Conservation (phyloP, 2,888 invertebrate species). For the Taphrorychus bicolor region DNA sequence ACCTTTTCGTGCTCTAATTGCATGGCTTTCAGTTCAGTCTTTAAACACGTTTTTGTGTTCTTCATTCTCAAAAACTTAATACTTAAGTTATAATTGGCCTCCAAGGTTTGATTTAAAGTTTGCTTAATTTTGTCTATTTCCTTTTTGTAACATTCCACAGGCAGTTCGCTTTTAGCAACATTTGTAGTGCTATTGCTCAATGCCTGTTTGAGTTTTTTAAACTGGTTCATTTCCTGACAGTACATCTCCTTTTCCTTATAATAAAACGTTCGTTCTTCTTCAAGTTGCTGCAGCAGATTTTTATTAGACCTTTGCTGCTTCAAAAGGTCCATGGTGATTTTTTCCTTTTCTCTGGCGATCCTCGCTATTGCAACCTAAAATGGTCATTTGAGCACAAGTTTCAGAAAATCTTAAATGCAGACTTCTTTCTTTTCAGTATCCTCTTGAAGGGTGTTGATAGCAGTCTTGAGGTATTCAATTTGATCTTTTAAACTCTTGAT, state of each 20-base stretch:
- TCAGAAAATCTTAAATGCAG: background rate
- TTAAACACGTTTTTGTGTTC: constrained; percentile 56
- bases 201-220: constrained; percentile 53
- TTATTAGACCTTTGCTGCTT: constrained; percentile 61
- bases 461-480: constrained; percentile 60
- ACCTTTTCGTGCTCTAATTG: constrained; percentile 54
- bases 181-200: constrained; percentile 45
- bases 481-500: constrained; percentile 55
- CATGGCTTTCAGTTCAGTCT: constrained; percentile 52
- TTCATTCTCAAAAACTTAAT: constrained; percentile 59
- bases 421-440: constrained; percentile 61
- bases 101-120: constrained; percentile 55
- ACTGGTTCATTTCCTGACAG: constrained; percentile 61
- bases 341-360: constrained; percentile 63
- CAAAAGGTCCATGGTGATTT: constrained; percentile 61
- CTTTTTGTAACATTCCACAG: constrained; percentile 52
- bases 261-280: constrained; percentile 65
- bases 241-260: constrained; percentile 65
- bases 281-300: constrained; percentile 63
- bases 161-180: constrained; percentile 35
- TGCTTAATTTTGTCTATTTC: constrained; percentile 56
- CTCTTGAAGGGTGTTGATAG: constrained; percentile 59
- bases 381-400: background rate
- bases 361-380: constrained; percentile 57
- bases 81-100: constrained; percentile 60